These are phyloP conservation scores for Phengaris arion DNA, from an alignment of 2,888 invertebrate genomes.

Conservation along the genomic window DNA sequence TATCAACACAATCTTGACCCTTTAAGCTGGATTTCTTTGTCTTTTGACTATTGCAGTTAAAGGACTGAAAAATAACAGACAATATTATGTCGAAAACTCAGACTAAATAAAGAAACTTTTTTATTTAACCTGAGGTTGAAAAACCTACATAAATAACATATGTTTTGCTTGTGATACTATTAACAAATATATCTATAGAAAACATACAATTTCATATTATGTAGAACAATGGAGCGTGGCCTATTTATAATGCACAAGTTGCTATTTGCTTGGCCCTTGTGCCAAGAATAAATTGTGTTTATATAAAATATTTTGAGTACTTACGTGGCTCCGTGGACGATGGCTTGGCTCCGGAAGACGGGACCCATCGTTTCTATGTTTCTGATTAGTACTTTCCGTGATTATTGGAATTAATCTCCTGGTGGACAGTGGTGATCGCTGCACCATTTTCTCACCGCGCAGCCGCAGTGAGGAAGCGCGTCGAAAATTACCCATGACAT, in stretches of 20 bases:
- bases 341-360: constrained; percentile 68
- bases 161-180: neutral
- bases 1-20: constrained; percentile 59
- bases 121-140: neutral
- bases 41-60: constrained; percentile 65
- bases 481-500: constrained; percentile 78
- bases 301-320: constrained; percentile 45
- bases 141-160: neutral
- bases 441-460: constrained; percentile 82
- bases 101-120: no score
- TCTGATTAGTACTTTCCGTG: constrained; percentile 80
- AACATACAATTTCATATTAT: neutral
- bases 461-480: constrained; percentile 84
- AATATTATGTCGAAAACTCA: no score
- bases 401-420: constrained; percentile 80
- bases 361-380: constrained; percentile 70
- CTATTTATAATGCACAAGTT: neutral
- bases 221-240: constrained; percentile 23
- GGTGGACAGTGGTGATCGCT: constrained; percentile 74
- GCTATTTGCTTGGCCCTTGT: neutral
- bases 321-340: constrained; percentile 80
- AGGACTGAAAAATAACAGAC: constrained; percentile 61
- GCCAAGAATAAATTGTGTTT: constrained; percentile 19
- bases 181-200: neutral
- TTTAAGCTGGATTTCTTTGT: constrained; percentile 66